These are phyloP conservation scores for Spongilla lacustris DNA, from an alignment of 37 sponge, comb jelly and placozoan species.

Conservation along the genomic window DNA sequence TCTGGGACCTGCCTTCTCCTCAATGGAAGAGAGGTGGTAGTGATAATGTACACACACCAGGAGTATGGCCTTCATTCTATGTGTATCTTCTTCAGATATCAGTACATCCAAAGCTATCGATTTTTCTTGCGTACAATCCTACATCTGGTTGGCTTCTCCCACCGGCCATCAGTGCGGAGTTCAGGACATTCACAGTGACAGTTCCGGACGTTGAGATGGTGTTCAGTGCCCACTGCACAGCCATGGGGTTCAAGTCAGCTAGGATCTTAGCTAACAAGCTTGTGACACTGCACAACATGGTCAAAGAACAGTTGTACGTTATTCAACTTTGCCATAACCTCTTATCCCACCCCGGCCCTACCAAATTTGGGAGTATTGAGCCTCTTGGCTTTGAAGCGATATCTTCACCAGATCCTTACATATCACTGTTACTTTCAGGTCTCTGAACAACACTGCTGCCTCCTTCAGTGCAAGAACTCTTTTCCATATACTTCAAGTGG, in stretches of 20 bases:
- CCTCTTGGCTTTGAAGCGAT: neutral
- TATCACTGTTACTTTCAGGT: constrained; percentile 1
- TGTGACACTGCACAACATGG: constrained; percentile 58
- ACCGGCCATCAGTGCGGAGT: constrained; percentile 38
- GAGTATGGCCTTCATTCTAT: no score
- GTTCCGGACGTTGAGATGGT: constrained; percentile 53
- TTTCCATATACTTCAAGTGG: constrained; percentile 24
- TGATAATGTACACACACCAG: no score
- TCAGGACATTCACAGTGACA: constrained; percentile 77
- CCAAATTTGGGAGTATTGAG: no score
- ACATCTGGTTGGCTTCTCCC: constrained; percentile 57
- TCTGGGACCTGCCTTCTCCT: constrained; percentile 13
- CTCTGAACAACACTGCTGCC: constrained; percentile 11
- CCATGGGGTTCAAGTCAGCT: constrained; percentile 66
- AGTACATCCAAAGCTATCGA: constrained; percentile 13
- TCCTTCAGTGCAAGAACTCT: constrained; percentile 9
- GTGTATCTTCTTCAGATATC: constrained; percentile 18
- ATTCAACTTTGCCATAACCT: no score
- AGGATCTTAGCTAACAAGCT: constrained; percentile 69
- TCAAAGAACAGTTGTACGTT: constrained; percentile 76
- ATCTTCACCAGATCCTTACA: neutral
- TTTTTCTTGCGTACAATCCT: constrained; percentile 34
- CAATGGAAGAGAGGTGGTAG: constrained; percentile 63
- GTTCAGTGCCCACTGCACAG: constrained; percentile 42
- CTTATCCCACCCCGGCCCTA: no score